Evolutionary conservation across 92 coral and sea anemone species (phyloP), one percentile per base, ranked within the genome.

Genomic region (Hydrozoanthus gracilis): DNA sequence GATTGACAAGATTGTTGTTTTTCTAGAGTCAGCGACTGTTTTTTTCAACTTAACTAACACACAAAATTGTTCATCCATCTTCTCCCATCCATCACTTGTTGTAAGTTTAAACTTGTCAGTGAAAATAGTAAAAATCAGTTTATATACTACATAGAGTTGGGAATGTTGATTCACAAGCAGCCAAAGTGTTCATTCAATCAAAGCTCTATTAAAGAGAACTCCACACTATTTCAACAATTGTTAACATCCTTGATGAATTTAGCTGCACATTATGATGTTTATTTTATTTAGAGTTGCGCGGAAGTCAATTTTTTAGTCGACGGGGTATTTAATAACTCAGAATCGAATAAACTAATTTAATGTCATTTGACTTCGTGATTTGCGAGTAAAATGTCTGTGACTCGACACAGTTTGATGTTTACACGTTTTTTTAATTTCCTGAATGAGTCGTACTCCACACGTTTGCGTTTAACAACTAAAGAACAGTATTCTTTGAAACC

Each of bases 301-400:
- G 85, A 80, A 80, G 74, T 80, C 55, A 50, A 17, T 80, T 80
- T 80, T 80, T 80, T 16, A 64, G 74, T 62, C 85, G 75, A 73
- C 54, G 73, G 85, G 85, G 73, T 49, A 80, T 80, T 80, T 80
- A 80, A 80, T 80, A 80, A 80, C 85, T 67, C 27, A 80, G 46
- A 61, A 65, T 49, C 85, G 73, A 80, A 80, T 80, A 80, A 65
- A 80, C 85, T 80, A 80, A 80, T 80, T 80, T 80, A 65, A 80
- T 62, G 85, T 80, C 85, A 80, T 80, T 80, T 80, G 73, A 65
- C 85, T 80, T 80, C 8, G 73, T 67, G 85, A 80, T 66, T 80
- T 51, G 61, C 10, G 73, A 65, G 85, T 65, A 80, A 80, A 65
- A 80, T 49, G 85, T 80, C 85, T 46, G 10, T 64, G 55, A 60